A percentile compares a stretch with the other conserved stretches of the same genome.
These are phyloP conservation scores for Neolamprologus falcicula DNA, from an alignment of 2,113 vertebrate genomes.

Conservation along the genomic window DNA sequence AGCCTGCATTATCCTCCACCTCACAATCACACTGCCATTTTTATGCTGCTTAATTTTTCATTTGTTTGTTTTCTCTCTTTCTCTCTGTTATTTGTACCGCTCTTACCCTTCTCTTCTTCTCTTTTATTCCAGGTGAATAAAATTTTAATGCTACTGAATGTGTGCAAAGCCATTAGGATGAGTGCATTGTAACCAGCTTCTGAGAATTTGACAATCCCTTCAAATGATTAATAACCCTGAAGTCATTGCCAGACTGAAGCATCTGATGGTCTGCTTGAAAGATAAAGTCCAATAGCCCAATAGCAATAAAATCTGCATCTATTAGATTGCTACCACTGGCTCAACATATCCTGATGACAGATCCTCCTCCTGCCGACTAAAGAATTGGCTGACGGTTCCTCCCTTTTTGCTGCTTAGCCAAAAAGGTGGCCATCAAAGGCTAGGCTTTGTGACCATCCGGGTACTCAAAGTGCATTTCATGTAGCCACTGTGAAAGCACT, in stretches of 20 bases:
- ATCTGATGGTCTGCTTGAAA: not conserved
- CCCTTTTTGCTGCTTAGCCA: not conserved
- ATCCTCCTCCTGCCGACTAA: not conserved
- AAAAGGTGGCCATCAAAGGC: not conserved
- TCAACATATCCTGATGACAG: not conserved
- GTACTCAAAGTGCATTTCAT: not conserved
- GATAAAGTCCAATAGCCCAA: not conserved
- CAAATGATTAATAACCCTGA: not conserved
- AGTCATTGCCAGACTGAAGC: not conserved
- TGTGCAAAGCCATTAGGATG: not conserved
- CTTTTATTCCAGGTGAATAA: not conserved
- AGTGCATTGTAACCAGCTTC: not conserved
- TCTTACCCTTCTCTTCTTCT: not conserved
- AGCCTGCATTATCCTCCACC: not conserved
- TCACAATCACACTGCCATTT: not conserved
- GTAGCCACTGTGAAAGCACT: not conserved
- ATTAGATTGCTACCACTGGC: not conserved
- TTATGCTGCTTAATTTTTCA: not conserved
- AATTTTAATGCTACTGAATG: not conserved
- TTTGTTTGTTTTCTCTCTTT: not conserved
- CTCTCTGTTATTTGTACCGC: not conserved
- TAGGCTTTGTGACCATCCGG: not conserved
- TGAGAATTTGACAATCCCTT: not conserved
- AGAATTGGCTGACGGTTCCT: not conserved
- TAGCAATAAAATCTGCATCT: not conserved